A percentile compares a stretch with the other conserved stretches of the same genome.
These are phyloP conservation scores for Agelaius phoeniceus DNA, from an alignment of 2,113 vertebrate species.

Conservation along the genomic window DNA sequence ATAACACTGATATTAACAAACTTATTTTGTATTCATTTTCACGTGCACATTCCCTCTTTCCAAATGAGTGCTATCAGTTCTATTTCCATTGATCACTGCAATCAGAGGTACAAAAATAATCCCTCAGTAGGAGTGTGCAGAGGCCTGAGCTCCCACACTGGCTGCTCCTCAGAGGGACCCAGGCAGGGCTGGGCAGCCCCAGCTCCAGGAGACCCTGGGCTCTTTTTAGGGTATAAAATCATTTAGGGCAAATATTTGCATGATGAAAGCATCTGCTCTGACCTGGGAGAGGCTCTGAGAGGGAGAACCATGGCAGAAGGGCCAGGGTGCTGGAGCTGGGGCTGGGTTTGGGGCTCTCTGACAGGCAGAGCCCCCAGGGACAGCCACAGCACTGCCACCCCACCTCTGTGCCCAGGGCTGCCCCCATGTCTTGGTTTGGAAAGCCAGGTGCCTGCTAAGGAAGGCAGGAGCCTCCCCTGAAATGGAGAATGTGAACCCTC, in stretches of 20 bases:
- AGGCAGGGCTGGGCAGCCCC: accelerated
- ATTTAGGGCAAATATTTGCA: too few relatives aligned
- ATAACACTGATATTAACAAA: constrained; percentile 29
- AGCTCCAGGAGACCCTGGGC: background rate
- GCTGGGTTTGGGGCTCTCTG: background rate
- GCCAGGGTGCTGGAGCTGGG: background rate
- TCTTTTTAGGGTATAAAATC: accelerated
- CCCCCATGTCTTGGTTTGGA: background rate
- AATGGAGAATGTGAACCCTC: too few relatives aligned
- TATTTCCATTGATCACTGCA: background rate
- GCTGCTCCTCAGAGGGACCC: background rate
- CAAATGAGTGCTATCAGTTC: background rate
- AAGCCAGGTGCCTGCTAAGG: too few relatives aligned
- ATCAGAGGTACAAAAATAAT: background rate
- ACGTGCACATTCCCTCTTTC: background rate
- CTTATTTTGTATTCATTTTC: background rate
- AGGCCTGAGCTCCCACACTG: accelerated
- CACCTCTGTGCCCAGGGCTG: background rate
- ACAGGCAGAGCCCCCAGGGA: background rate
- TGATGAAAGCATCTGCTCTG: accelerated
- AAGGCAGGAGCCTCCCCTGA: too few relatives aligned
- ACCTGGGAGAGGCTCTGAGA: too few relatives aligned
- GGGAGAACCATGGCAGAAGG: accelerated
- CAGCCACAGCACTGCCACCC: background rate
- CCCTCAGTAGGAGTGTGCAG: background rate